Base-by-base conservation (phyloP, 2,888 invertebrate genomes). In the Cataglyphis albicans region DNA sequence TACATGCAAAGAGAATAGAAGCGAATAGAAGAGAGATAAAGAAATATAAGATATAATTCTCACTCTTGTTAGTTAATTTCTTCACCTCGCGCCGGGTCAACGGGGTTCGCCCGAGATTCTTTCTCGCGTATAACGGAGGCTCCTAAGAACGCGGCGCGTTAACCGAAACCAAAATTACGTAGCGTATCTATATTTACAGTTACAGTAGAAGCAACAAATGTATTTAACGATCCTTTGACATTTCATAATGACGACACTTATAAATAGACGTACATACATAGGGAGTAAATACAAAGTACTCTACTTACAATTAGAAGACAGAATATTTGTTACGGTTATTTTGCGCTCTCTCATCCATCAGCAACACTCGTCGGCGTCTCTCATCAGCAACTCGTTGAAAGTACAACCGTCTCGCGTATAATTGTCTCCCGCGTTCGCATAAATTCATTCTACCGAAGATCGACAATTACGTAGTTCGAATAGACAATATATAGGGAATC, bases 201-300 rank as follows among this genome's bases (percentile, higher is more conserved):
- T 80, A 44, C 32, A 18, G 57, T 35, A 61, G 44, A 70, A 80
- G 59, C 35, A 59, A 80, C 70, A 21, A 59, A 52, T 52, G 6
- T 44, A 59, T 59, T 70, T 68, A 68, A 78, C 4, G 21, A 59
- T 78, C 21, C n/a, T 12, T 70, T 25, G 59, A 80, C 48, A 70
- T 80, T 80, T 80, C 78, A 44, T 61, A 80, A 78, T 55, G 67
- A 52, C 32, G 52, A 44, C 57, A 80, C 70, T 32, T 80, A 44
- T 44, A 52, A 52, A 48, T 48, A 48, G n/a, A 48, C 18, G 18
- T n/a, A 18, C 48, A 18, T 44, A 70, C 70, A 78, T 59, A 78
- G 70, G 35, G 59, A 78, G 32, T 78, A 70, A 70, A 70, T 78
- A 70, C 78, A 70, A 78, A 78, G 32, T 78, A 59, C 78, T 78